These are phyloP conservation scores for Cryptus viduatorius DNA, from an alignment of 2,888 invertebrate genomes.

Conservation along the genomic window DNA sequence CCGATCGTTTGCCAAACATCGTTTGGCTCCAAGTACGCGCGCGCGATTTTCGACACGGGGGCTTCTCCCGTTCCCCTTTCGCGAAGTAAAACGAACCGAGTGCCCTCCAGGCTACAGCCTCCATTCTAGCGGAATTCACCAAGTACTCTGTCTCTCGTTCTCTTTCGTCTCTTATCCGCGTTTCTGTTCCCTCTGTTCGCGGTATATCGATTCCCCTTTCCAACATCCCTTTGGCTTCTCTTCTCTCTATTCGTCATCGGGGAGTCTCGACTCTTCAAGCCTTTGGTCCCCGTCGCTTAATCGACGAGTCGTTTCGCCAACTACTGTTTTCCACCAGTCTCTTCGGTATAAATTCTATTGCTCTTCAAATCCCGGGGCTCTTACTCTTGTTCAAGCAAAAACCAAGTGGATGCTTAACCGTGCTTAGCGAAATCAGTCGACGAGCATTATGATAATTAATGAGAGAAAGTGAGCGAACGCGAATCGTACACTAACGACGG, in stretches of 20 bases:
- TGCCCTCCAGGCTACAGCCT: constrained; percentile 12
- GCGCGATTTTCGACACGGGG: not conserved
- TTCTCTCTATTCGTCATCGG: not conserved
- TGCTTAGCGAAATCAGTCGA: constrained; percentile 33
- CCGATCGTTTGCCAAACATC: constrained; percentile 52
- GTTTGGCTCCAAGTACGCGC: constrained; percentile 18
- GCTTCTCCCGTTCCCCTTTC: not conserved
- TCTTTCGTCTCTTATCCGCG: not conserved
- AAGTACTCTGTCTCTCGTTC: not conserved
- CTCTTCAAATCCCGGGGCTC: not conserved
- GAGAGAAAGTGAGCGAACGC: constrained; percentile 33
- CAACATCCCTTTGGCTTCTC: not conserved
- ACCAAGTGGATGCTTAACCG: constrained; percentile 3
- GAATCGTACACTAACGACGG: constrained; percentile 15
- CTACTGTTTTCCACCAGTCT: constrained; percentile 21
- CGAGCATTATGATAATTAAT: constrained; percentile 55
- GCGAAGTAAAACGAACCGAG: constrained; percentile 2
- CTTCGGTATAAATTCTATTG: constrained; percentile 12
- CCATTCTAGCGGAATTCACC: not conserved
- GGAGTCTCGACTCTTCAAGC: not conserved
- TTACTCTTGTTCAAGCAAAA: not conserved
- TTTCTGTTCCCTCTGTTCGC: not conserved
- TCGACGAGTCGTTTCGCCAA: constrained; percentile 17
- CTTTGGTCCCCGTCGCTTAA: constrained; percentile 4
- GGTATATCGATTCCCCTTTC: not conserved